Base-by-base conservation (phyloP, 2,888 invertebrate genomes). In the Idaea straminata region DNA sequence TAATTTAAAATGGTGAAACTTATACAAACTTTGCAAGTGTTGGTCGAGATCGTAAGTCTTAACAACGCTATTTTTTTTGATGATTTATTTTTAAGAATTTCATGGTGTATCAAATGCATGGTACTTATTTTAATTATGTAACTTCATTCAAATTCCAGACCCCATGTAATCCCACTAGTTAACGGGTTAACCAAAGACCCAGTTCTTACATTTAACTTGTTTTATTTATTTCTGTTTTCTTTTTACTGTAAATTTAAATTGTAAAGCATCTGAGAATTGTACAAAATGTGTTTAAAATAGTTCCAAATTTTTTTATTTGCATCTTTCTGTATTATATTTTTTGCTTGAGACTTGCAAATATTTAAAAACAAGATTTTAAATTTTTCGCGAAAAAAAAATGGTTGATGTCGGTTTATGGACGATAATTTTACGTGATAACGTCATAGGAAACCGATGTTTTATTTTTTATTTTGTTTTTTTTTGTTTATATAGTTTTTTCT, bases 211-310 rank as follows among this genome's bases (percentile, higher is more conserved):
- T 25, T 25, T 25, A 25, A 25, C 25, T 25, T 47, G 47, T 5
- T 47, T 47, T 47, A 47, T 47, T 47, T 47, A 6, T 47, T 47
- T 47, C 47, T 47, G 47, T 47, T 36, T 10, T 36, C 13, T 47
- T 2, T 25, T 3, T 25, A 3, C 25, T 25, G 25, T 25, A 25
- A 25, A 25, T 25, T 25, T 47, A 47, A 4, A 47, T 47, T 47
- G 47, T 47, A 47, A 58, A 58, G 59, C 59, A 59, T 59, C 59
- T 59, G 59, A 59, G 13, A 10, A 25, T 15, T 59, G 59, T 59
- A 59, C 59, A 59, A 59, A 59, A 10, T 5, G 10, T 25, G 10
- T 16, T 34, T 59, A 34, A 59, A 13, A 16, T 59, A 16, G 25
- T 25, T 25, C 25, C 25, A 25, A 1, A 16, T 6, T 15, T 47